phyloP scores from a whole-genome alignment of 2,888 invertebrate species.

The Lycaena phlaeas region DNA sequence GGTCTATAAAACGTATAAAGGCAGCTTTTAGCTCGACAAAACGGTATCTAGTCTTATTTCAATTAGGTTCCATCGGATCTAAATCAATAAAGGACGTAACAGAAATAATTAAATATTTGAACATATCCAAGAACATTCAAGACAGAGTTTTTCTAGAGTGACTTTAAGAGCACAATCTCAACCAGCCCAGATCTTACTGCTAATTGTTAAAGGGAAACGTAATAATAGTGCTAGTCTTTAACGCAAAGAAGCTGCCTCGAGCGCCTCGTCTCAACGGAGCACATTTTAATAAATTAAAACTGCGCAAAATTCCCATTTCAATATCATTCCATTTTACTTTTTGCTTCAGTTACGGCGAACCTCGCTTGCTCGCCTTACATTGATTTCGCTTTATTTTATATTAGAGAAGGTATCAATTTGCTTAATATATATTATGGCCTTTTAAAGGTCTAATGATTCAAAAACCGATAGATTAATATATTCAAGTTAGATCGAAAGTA shows the following conservation, averaged over 20 bases:
- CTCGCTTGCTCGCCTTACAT: conserved; percentile 37
- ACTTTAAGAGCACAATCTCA: conserved; percentile 35
- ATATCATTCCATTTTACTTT: conserved; percentile 58
- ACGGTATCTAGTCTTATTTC: no score
- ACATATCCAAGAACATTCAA: conserved; percentile 3
- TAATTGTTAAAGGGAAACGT: conserved; percentile 66
- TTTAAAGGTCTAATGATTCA: no score
- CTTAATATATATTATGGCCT: no score
- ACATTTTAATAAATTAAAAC: conserved; percentile 72
- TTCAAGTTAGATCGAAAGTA: no score
- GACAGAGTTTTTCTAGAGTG: no score
- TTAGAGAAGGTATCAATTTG: conserved; percentile 25
- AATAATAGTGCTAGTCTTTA: conserved; percentile 67
- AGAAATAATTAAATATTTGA: no score
- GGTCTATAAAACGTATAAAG: no score
- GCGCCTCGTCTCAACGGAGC: conserved; percentile 43
- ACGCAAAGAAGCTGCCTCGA: conserved; percentile 52
- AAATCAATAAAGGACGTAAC: no score
- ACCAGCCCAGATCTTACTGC: conserved; percentile 47
- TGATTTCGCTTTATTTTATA: conserved; percentile 42
- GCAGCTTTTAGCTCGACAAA: no score
- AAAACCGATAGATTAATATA: no score
- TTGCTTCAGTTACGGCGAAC: conserved; percentile 32
- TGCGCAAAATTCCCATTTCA: conserved; percentile 62
- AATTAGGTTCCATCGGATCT: no score